Evolutionary conservation across 2,113 vertebrate species (phyloP).

Genomic region (Lamprotornis superbus): DNA sequence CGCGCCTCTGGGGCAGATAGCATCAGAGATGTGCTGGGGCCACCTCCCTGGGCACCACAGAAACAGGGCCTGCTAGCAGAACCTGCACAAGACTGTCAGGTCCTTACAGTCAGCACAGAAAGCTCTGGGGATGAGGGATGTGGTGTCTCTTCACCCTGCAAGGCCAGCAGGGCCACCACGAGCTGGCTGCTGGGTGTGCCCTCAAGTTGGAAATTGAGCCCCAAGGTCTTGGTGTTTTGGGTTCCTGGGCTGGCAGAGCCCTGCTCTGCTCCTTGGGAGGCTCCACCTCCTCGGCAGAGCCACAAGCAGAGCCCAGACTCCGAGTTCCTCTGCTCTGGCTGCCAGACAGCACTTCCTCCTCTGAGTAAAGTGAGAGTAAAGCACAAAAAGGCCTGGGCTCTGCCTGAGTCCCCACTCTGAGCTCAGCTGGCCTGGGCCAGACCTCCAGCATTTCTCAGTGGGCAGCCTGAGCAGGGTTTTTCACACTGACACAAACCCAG

Average conservation of each 20-base stretch:
- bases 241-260: not conserved
- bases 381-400: not conserved
- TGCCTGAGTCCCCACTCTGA: not conserved
- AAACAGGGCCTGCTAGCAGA: not conserved
- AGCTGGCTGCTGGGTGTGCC: not conserved
- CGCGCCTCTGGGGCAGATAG: slow-evolving; percentile 53
- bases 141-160: not conserved
- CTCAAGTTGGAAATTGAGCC: accelerated
- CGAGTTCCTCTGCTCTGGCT: not conserved
- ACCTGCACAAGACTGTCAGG: not conserved
- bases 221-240: not conserved
- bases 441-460: not conserved
- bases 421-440: not conserved
- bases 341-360: slow-evolving; percentile 23
- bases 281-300: not conserved
- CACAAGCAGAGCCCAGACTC: not conserved
- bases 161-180: accelerated
- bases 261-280: not conserved
- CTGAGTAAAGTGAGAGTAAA: not conserved
- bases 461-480: not conserved
- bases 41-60: not conserved
- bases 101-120: not conserved
- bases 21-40: slow-evolving; percentile 52
- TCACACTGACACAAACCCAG: not conserved
- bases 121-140: not conserved